phyloP scores from a whole-genome alignment of 2,113 vertebrate species.

The Garra rufa region DNA sequence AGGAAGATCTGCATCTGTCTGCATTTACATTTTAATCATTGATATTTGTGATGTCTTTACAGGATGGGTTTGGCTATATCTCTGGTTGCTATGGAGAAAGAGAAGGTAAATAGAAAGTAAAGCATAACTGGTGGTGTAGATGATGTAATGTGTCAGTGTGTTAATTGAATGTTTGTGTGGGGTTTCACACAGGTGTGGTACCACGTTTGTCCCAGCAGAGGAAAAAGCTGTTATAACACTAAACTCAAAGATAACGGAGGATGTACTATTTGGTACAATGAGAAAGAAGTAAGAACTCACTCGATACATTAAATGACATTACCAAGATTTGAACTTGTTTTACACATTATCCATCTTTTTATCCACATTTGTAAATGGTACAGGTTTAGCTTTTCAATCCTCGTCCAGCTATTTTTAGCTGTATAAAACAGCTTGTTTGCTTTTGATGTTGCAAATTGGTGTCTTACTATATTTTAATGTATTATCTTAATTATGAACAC shows the following conservation, averaged over 20 bases:
- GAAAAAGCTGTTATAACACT: constrained; percentile 93
- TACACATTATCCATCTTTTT: too few relatives aligned
- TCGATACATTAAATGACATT: background rate
- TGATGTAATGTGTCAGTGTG: background rate
- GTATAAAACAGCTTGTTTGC: too few relatives aligned
- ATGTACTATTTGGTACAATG: constrained; percentile 99
- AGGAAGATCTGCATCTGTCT: background rate
- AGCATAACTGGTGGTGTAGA: background rate
- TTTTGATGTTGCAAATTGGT: too few relatives aligned
- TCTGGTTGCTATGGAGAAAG: constrained; percentile 94
- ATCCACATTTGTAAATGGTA: too few relatives aligned
- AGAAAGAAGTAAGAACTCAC: constrained; percentile 82
- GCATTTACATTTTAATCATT: background rate
- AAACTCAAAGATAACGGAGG: constrained; percentile 94
- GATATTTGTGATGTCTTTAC: constrained; percentile 45
- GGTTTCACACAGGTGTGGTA: constrained; percentile 89
- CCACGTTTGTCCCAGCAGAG: constrained; percentile 90
- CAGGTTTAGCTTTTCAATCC: too few relatives aligned
- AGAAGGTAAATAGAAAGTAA: constrained; percentile 82
- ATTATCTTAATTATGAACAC: too few relatives aligned
- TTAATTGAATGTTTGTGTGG: constrained; percentile 17
- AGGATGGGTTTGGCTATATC: constrained; percentile 99
- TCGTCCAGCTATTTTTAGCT: too few relatives aligned
- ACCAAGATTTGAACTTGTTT: background rate
- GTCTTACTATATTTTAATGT: too few relatives aligned